phyloP scores from a whole-genome alignment of 92 coral and sea anemone species.

The Pocillopora grandis region DNA sequence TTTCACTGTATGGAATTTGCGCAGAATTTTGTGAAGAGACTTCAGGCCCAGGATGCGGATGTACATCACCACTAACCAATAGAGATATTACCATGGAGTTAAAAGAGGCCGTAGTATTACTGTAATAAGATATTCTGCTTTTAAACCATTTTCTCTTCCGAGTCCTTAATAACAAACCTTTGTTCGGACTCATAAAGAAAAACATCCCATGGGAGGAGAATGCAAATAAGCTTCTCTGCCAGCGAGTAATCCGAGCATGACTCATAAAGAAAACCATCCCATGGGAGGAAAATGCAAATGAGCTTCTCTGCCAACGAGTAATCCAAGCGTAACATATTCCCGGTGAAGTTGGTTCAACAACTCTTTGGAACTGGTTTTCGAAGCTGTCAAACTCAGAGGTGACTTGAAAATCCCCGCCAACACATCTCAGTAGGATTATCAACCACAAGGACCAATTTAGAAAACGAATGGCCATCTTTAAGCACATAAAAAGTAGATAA shows the following conservation, averaged over 20 bases:
- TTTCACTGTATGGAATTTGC: too few relatives aligned
- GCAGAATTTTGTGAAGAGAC: too few relatives aligned
- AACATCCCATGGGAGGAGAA: neutral
- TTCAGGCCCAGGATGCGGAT: too few relatives aligned
- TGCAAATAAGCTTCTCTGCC: slow-evolving; percentile 15
- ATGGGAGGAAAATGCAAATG: neutral
- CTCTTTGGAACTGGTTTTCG: slow-evolving; percentile 21
- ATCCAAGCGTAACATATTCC: slow-evolving; percentile 7
- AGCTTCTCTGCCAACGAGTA: slow-evolving; percentile 20
- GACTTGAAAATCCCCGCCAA: slow-evolving; percentile 19
- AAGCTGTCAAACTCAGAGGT: slow-evolving; percentile 27
- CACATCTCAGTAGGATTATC: slow-evolving; percentile 19
- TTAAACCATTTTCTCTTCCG: too few relatives aligned
- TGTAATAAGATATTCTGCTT: too few relatives aligned
- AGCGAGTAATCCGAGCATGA: slow-evolving; percentile 1
- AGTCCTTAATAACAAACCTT: too few relatives aligned
- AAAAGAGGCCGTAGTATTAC: too few relatives aligned
- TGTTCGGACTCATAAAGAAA: too few relatives aligned
- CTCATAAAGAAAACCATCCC: neutral
- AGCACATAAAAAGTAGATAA: slow-evolving; percentile 14
- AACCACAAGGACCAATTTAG: slow-evolving; percentile 24
- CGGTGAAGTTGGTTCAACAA: slow-evolving; percentile 16
- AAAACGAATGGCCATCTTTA: slow-evolving; percentile 25
- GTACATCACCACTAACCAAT: too few relatives aligned
- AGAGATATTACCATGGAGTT: too few relatives aligned